A percentile compares a stretch with the other conserved stretches of the same genome.
Evolutionary conservation across 2,797 vertebrate species (phyloP).

Genomic region (Hyperoplus immaculatus): DNA sequence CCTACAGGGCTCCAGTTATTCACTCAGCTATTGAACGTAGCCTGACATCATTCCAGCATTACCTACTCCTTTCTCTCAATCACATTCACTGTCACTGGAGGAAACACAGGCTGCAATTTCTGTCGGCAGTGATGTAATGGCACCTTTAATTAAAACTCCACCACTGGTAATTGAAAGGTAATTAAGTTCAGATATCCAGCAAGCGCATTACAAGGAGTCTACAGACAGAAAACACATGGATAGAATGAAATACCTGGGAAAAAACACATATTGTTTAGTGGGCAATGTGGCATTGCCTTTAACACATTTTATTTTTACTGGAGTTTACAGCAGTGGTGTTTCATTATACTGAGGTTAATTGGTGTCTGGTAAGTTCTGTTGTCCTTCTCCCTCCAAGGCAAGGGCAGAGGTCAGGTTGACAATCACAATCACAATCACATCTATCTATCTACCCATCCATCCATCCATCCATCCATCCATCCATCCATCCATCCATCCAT

Average conservation of each 20-base stretch:
- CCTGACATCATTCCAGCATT: constrained; percentile 16
- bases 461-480: neutral
- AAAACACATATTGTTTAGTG: neutral
- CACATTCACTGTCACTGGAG: constrained; percentile 1
- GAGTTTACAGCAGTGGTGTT: neutral
- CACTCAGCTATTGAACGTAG: constrained; percentile 38
- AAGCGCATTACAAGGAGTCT: neutral
- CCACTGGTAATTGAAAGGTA: constrained; percentile 32
- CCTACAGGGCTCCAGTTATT: constrained; percentile 52
- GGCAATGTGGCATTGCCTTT: neutral
- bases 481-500: too few species aligned
- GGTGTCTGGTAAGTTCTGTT: constrained; percentile 33
- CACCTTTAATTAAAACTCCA: constrained; percentile 52
- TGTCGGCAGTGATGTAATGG: constrained; percentile 37
- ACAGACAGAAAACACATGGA: neutral
- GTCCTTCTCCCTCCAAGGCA: constrained; percentile 30
- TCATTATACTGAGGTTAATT: constrained; percentile 23
- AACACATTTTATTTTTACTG: neutral
- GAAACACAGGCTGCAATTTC: constrained; percentile 26
- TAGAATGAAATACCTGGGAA: constrained; percentile 6
- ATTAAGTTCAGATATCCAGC: constrained; percentile 31
- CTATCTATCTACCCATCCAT: neutral
- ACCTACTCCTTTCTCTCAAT: constrained; percentile 2
- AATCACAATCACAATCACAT: constrained; percentile 1
- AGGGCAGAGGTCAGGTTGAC: constrained; percentile 63